A percentile compares a stretch with the other conserved stretches of the same genome.
Conservation (phyloP, 1,140 invertebrate genomes). For the Potamilus streckersoni region DNA sequence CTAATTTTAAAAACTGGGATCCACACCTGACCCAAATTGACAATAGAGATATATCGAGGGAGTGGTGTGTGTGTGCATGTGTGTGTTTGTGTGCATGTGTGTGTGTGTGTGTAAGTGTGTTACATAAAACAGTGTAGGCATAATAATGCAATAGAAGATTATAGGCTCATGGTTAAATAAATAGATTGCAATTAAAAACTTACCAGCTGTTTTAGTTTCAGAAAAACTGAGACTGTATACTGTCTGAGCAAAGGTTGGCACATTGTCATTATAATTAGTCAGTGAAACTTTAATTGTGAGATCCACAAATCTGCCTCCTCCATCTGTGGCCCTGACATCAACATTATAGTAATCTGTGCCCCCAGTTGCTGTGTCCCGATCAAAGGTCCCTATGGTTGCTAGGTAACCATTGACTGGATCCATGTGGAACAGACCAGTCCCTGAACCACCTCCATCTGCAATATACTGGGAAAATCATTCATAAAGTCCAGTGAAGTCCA, state of each 20-base stretch:
- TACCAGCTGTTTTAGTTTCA: conserved; percentile 30
- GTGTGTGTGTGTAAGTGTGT: too few species aligned
- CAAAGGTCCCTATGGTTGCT: conserved; percentile 22
- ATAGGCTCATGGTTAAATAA: neutral
- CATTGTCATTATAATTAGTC: conserved; percentile 37
- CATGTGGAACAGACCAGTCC: conserved; percentile 24
- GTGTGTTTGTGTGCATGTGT: too few species aligned
- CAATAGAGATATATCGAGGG: too few species aligned
- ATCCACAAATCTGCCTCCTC: conserved; percentile 8
- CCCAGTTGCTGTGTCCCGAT: conserved; percentile 17
- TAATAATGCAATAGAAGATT: neutral
- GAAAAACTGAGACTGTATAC: conserved; percentile 14
- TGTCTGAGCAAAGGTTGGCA: conserved; percentile 28
- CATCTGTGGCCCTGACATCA: conserved; percentile 25
- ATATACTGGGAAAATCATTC: too few species aligned
- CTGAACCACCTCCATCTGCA: conserved; percentile 7
- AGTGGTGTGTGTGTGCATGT: too few species aligned
- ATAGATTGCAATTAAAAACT: neutral
- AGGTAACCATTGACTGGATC: conserved; percentile 31
- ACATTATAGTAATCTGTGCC: conserved; percentile 35
- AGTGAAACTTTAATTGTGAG: conserved; percentile 16
- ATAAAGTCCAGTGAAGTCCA: too few species aligned
- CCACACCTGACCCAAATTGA: too few species aligned
- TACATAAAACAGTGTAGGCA: too few species aligned
- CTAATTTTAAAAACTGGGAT: too few species aligned